Evolutionary conservation across 2,888 invertebrate species (phyloP).

Genomic region (Colletes collaris): DNA sequence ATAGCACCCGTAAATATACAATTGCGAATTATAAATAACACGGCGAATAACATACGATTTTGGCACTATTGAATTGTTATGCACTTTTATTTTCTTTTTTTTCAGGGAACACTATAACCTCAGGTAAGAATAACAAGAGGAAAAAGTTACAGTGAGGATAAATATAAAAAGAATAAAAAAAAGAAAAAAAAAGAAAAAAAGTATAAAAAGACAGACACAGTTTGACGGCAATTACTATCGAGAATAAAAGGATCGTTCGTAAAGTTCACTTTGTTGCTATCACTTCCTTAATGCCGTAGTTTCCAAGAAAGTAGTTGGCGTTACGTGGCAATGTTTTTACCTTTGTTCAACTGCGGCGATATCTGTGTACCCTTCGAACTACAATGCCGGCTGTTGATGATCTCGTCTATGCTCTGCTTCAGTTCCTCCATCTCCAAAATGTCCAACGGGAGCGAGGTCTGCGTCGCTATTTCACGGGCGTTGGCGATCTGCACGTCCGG

Average conservation of each 20-base stretch:
- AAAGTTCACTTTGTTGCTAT: constrained; percentile 8
- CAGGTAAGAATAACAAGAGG: constrained; percentile 65
- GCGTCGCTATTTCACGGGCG: constrained; percentile 80
- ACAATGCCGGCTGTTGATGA: constrained; percentile 79
- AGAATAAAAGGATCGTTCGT: constrained; percentile 30
- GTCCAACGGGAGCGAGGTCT: constrained; percentile 80
- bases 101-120: constrained; percentile 70
- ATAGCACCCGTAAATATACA: constrained; percentile 24
- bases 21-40: constrained; percentile 8
- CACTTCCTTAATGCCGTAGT: constrained; percentile 31
- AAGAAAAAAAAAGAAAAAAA: no score
- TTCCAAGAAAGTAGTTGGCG: constrained; percentile 20
- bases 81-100: constrained; percentile 59
- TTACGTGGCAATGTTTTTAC: constrained; percentile 65
- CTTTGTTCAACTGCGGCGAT: constrained; percentile 77
- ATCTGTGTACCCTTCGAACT: constrained; percentile 80
- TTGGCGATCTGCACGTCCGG: constrained; percentile 70
- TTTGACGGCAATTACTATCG: constrained; percentile 7
- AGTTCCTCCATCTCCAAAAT: constrained; percentile 81
- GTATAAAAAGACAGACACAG: not conserved
- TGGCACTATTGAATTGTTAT: constrained; percentile 31
- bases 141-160: constrained; percentile 70
- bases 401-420: constrained; percentile 81
- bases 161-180: no score
- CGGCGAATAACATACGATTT: constrained; percentile 9